These are phyloP conservation scores for Clunio marinus DNA, from an alignment of 2,888 invertebrate species.

Conservation along the genomic window DNA sequence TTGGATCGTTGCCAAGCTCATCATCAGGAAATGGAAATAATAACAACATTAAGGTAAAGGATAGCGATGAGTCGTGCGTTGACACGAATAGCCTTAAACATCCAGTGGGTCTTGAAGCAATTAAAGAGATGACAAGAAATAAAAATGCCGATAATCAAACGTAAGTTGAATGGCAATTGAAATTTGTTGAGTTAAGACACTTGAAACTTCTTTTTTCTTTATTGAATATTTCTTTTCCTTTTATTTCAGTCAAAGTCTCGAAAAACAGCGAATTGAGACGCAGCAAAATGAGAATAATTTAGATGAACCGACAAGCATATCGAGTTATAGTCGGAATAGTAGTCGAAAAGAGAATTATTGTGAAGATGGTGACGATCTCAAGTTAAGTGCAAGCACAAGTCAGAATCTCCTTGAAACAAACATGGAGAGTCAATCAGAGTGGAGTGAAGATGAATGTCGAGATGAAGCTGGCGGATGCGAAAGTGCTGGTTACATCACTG, in stretches of 20 bases:
- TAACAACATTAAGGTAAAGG: constrained; percentile 16
- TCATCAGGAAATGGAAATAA: constrained; percentile 45
- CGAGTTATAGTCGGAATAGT: constrained; percentile 33
- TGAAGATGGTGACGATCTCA: constrained; percentile 49
- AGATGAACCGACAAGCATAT: constrained; percentile 30
- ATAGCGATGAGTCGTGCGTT: background rate
- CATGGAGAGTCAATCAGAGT: constrained; percentile 75
- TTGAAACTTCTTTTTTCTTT: no score
- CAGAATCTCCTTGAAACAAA: constrained; percentile 44
- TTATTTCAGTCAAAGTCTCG: constrained; percentile 23
- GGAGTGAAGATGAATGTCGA: constrained; percentile 66
- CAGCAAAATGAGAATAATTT: constrained; percentile 16
- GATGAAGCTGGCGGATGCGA: constrained; percentile 62
- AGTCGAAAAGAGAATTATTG: constrained; percentile 42
- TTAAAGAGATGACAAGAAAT: constrained; percentile 68
- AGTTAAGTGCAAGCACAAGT: constrained; percentile 52
- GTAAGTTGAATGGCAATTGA: constrained; percentile 44
- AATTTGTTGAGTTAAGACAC: background rate
- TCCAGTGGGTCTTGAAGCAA: constrained; percentile 72
- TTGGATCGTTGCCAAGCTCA: constrained; percentile 26
- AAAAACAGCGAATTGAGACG: background rate
- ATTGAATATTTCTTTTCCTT: no score
- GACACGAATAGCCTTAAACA: constrained; percentile 49
- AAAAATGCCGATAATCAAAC: constrained; percentile 52
- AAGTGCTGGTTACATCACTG: constrained; percentile 81